Evolutionary conservation across 2,113 vertebrate genomes (phyloP).

Genomic region (Myotis yumanensis): DNA sequence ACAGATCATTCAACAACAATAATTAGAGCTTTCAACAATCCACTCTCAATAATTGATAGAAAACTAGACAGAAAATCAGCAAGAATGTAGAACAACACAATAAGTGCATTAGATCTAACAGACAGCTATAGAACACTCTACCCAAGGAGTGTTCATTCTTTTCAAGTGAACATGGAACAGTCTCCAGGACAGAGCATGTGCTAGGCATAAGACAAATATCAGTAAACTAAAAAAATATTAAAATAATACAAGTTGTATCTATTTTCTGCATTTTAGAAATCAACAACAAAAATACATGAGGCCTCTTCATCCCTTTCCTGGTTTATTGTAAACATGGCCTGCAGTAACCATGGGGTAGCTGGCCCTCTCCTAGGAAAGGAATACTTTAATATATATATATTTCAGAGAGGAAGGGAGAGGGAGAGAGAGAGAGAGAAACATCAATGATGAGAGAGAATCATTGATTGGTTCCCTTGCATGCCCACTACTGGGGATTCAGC

Average conservation of each 20-base stretch:
- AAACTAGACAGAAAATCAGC: not conserved
- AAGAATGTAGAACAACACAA: not conserved
- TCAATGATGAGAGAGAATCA: no score
- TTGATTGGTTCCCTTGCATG: no score
- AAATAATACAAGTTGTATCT: not conserved
- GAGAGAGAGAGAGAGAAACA: no score
- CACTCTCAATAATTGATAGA: not conserved
- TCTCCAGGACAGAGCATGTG: not conserved
- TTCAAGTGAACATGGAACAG: not conserved
- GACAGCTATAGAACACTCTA: not conserved
- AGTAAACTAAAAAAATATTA: not conserved
- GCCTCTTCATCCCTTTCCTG: not conserved
- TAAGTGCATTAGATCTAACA: not conserved
- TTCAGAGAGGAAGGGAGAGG: no score
- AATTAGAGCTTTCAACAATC: not conserved
- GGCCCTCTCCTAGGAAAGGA: not conserved
- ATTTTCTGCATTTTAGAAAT: not conserved
- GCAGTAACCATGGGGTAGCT: not conserved
- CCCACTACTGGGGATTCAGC: no score
- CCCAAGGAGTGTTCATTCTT: not conserved
- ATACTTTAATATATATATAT: no score
- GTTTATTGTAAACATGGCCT: not conserved
- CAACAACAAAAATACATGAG: not conserved
- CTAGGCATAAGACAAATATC: not conserved
- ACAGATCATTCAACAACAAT: not conserved